A percentile compares a stretch with the other conserved stretches of the same genome.
phyloP scores from a whole-genome alignment of 2,888 invertebrate genomes.

The Strigamia transsilvanica region DNA sequence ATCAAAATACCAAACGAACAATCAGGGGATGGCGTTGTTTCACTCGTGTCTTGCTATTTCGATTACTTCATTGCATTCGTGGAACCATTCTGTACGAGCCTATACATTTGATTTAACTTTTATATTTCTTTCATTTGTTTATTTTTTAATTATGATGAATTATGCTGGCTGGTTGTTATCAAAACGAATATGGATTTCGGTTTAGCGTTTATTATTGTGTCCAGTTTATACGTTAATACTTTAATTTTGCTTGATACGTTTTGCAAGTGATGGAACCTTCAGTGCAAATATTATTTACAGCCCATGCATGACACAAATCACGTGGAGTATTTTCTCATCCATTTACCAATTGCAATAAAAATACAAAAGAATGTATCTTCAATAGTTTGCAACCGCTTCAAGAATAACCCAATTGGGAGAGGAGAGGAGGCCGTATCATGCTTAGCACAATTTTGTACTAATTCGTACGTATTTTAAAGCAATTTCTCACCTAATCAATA shows the following conservation, averaged over 20 bases:
- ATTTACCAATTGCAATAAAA: conserved; percentile 13
- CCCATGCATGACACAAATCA: background rate
- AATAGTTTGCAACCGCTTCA: no score
- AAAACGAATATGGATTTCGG: background rate
- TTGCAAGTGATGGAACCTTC: conserved; percentile 9
- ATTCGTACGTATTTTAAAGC: no score
- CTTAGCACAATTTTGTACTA: no score
- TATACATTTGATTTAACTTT: background rate
- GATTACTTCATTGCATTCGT: conserved; percentile 1
- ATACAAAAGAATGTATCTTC: no score
- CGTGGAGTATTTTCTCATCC: background rate
- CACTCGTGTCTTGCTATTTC: conserved; percentile 18
- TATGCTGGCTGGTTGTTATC: conserved; percentile 6
- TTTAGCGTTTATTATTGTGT: no score
- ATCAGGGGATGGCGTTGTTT: conserved; percentile 51
- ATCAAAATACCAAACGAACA: conserved; percentile 22
- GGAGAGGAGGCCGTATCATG: background rate
- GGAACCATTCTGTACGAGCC: background rate
- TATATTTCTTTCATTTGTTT: no score
- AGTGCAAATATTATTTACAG: background rate
- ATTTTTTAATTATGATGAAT: background rate
- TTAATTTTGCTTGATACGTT: background rate
- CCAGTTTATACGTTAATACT: background rate
- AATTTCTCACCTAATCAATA: no score
- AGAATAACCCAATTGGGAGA: background rate